A percentile compares a stretch with the other conserved stretches of the same genome.
phyloP scores from a whole-genome alignment of 2,888 invertebrate species.

The Lepidocyrtoides sp. region DNA sequence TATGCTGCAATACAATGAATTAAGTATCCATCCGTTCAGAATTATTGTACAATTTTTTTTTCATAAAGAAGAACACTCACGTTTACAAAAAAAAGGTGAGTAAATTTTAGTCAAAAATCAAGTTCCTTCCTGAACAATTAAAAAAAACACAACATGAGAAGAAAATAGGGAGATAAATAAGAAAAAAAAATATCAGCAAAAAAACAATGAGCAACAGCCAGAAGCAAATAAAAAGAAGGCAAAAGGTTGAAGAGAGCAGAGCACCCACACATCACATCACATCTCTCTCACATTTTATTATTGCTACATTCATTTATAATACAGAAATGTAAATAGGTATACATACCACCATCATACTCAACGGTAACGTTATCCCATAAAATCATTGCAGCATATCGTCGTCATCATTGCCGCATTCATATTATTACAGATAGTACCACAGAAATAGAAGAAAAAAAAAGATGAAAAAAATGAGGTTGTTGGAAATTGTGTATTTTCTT shows the following conservation, averaged over 20 bases:
- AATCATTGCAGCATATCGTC: conserved; percentile 64
- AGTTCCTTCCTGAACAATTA: conserved; percentile 65
- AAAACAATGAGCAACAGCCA: not conserved
- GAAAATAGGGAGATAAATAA: too few relatives aligned
- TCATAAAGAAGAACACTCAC: not conserved
- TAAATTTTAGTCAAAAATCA: conserved; percentile 21
- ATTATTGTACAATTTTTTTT: not conserved
- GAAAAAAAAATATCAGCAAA: too few relatives aligned
- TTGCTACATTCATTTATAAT: not conserved
- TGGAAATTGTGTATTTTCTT: not conserved
- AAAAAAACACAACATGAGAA: not conserved
- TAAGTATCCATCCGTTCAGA: not conserved
- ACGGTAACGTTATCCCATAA: too few relatives aligned
- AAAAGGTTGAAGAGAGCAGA: conserved; percentile 22
- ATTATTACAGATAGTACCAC: not conserved
- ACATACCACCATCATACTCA: too few relatives aligned
- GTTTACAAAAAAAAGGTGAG: not conserved
- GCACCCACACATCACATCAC: conserved; percentile 13
- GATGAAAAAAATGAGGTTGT: conserved; percentile 50
- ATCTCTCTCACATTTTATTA: not conserved
- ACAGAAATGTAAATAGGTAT: too few relatives aligned
- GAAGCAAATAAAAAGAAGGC: too few relatives aligned
- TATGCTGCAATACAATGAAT: too few relatives aligned
- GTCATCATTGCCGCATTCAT: not conserved
- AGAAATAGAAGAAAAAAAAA: not conserved